These are phyloP conservation scores for Linyphia triangularis DNA, from an alignment of 2,888 invertebrate species.

Conservation along the genomic window DNA sequence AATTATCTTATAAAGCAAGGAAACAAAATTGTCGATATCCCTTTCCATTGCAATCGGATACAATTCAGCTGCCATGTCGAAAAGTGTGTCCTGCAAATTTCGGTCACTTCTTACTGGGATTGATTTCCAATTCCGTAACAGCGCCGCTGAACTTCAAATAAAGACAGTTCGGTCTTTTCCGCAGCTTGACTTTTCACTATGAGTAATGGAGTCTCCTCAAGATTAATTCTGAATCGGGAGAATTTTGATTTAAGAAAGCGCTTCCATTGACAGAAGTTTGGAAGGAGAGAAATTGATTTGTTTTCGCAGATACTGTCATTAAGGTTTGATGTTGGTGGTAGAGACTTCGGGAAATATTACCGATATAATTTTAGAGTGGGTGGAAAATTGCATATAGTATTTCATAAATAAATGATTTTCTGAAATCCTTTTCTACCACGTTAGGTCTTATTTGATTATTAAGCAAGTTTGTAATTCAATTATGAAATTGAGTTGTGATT, in stretches of 20 bases:
- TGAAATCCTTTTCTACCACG: too few species aligned
- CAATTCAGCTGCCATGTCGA: slow-evolving; percentile 20
- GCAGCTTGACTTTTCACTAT: slow-evolving; percentile 30
- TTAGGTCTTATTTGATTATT: too few species aligned
- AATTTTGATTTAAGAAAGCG: slow-evolving; percentile 32
- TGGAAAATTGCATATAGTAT: too few species aligned
- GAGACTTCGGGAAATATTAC: neutral
- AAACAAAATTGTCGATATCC: slow-evolving; percentile 5
- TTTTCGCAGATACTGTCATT: neutral
- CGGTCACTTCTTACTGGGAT: slow-evolving; percentile 35
- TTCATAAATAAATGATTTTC: too few species aligned
- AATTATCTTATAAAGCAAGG: neutral
- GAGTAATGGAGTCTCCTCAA: slow-evolving; percentile 32
- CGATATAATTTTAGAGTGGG: neutral
- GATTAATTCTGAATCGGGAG: slow-evolving; percentile 30
- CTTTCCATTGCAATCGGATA: neutral
- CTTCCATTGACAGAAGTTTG: neutral
- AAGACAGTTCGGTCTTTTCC: slow-evolving; percentile 1
- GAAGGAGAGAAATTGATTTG: slow-evolving; percentile 1
- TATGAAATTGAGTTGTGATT: too few species aligned
- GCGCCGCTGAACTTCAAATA: neutral
- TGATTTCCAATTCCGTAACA: slow-evolving; percentile 32
- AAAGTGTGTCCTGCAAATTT: slow-evolving; percentile 8
- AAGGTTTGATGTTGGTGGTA: neutral
- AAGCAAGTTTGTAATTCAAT: too few species aligned